Base-by-base conservation (phyloP, 2,113 vertebrate genomes). In the Montifringilla adamsi region DNA sequence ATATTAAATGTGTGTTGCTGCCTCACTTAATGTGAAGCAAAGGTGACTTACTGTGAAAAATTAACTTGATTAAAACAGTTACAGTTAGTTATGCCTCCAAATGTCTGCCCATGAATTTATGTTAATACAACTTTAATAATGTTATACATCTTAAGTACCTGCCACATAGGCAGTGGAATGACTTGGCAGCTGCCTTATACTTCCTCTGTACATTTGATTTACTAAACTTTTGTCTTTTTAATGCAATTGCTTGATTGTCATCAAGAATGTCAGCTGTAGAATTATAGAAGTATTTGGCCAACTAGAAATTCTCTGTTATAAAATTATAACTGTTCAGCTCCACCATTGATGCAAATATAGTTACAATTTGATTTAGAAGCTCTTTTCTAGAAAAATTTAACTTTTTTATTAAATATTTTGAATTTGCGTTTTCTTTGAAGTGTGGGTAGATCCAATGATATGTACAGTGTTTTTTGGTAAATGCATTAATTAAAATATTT, bases 391-490 rank as follows among this genome's bases (percentile, higher is more conserved):
- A 86, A 27, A 74, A 81, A 77, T 4, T 11, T 3, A 39, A 35
- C 19, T 43, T 79, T 15, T 79, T 83, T 64, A 4, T 67, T 73
- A 73, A 80, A 27, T 73, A 47, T 69, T 76, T 83, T 73, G 21
- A 5, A 31, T 76, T 69, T 68, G 35, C 43, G 8, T 55, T 85
- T 84, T 87, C 41, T 55, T 76, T 78, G 47, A 77, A 67, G 22
- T 2, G 0, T 4, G 21, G 1, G 2, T 64, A 59, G 15, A 22
- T 53, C 30, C 30, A 63, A 0, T 78, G 7, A 70, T 50, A 10
- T 30, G 19, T 53, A n/a, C 31, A 11, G 8, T 10, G 19, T 10
- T 37, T 6, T 84, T 56, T 59, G 18, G 31, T 77, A 77, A 84
- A 84, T 56, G 30, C 26, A 37, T 47, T 76, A 35, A 30, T 62